Base-by-base conservation (phyloP, 37 sponge, comb jelly and placozoan species). In the Aphrocallistes beatrix region DNA sequence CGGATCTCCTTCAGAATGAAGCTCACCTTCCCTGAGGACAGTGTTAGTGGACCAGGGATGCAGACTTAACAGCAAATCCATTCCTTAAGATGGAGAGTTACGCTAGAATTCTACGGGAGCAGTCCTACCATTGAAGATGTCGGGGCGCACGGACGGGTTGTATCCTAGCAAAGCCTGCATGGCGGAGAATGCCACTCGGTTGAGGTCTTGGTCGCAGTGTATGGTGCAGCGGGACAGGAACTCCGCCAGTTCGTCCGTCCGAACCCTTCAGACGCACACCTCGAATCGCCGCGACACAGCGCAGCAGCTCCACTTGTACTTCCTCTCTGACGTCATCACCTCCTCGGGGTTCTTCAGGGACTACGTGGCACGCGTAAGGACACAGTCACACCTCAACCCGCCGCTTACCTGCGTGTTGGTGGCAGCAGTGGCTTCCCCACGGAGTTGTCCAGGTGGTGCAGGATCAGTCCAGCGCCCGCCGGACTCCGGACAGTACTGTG, bases 221-320 rank as follows among this genome's bases (percentile, higher is more conserved):
- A 93, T 91, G 30, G 98, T 93, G 37, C 94, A 91, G 38, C 92
- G 83, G 38, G 95, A 93, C 38, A 97, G 82, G 19, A 92, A 84
- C 36, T 94, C 92, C 3, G 91, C 89, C 60, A 94, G 91, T 38
- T 92, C 90, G 1, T 93, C 90, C 0, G 83, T 84, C 49, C 51
- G 51, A 84, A 88, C 30, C 88, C 92, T 38, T 88, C 90, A 19
- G 95, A 92, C 81, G 91, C 47, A 86, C 88, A 82, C 9, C 94
- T 81, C 13, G 99, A 34, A 97, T 93, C 23, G 98, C 90, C 13
- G 95, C 98, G 21, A 97, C 92, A 88, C 98, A 97, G 82, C 90
- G 89, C 39, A 94, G 89, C 28, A 97, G 90, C 83, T 95, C 95
- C 34, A 97, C 50, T 40, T 97, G 95, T 0, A 88, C 85, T 93